Evolutionary conservation across 2,888 invertebrate species (phyloP).

Genomic region (Caenorhabditis angaria): DNA sequence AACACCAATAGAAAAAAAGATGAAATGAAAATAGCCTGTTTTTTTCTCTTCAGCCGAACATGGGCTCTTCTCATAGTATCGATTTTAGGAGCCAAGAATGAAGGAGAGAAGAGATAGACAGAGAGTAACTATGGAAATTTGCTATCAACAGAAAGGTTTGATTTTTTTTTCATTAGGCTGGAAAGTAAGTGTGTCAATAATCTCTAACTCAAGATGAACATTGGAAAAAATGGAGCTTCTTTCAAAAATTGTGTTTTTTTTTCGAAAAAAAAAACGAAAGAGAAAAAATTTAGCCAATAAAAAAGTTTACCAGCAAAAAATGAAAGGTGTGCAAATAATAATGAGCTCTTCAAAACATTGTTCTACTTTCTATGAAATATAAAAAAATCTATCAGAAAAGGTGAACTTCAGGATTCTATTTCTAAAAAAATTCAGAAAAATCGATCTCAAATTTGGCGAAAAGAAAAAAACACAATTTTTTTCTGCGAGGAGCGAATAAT

Average conservation of each 20-base stretch:
- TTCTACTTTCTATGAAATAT: too few species aligned
- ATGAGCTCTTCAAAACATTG: too few species aligned
- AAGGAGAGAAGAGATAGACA: conserved; percentile 7
- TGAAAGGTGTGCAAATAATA: too few species aligned
- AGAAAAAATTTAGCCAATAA: too few species aligned
- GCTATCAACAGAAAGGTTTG: neutral
- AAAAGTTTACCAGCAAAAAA: too few species aligned
- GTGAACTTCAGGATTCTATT: too few species aligned
- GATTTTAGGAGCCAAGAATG: neutral
- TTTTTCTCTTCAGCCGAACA: conserved; percentile 17
- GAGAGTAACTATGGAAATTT: conserved; percentile 7
- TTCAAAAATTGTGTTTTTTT: too few species aligned
- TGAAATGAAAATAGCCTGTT: conserved; percentile 12
- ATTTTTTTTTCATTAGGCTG: conserved; percentile 6
- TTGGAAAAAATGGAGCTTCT: too few species aligned
- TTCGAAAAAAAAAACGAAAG: too few species aligned
- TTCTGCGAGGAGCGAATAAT: neutral
- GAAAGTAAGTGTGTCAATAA: conserved; percentile 1
- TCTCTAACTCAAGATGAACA: too few species aligned
- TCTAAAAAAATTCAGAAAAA: too few species aligned
- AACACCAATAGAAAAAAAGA: conserved; percentile 7
- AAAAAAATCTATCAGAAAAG: too few species aligned
- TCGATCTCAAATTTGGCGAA: neutral
- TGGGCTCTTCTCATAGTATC: conserved; percentile 7
- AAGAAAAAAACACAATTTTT: neutral